Evolutionary conservation across 2,888 invertebrate genomes (phyloP), one percentile per base, ranked within the genome.

Genomic region (Anoncus sp.): DNA sequence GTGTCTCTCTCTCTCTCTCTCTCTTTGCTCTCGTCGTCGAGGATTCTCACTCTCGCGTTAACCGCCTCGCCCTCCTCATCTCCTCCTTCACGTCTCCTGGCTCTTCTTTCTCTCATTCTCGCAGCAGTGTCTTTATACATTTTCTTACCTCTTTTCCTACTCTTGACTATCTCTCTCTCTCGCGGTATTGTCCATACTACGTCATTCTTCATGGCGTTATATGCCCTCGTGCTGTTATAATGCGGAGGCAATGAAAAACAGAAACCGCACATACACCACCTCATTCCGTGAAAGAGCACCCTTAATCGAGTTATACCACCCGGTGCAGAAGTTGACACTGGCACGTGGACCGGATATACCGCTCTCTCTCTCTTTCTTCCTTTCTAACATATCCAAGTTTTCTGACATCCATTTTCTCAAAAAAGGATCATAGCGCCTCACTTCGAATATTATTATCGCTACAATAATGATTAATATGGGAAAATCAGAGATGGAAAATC

Each of bases 11-110:
- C n/a, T n/a, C n/a, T n/a, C n/a, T n/a, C n/a, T n/a, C n/a, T 73
- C 71, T 70, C 72, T 72, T 65, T 67, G 49, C 67, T 27, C 75
- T 75, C 63, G 57, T 72, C 75, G 55, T 65, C 45, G 55, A 84
- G 84, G 85, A 89, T 87, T 85, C 88, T 85, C 84, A 43, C 75
- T 83, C 80, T 84, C 84, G 83, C 86, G 86, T 83, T 85, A 85
- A 87, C 87, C 85, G 85, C 84, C 78, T 60, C 63, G 82, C 83
- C 84, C 83, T 84, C 83, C 84, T 82, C 80, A 63, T 81, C 72
- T 69, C 59, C 62, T 67, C 65, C 40, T 79, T 73, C 47, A 77
- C 59, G 60, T 53, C 66, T 73, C 59, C 49, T 78, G 55, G 24
- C 35, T 55, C 59, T 40, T 53, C 40, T 31, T 45, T 55, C n/a